These are phyloP conservation scores for Mechanitis messenoides DNA, from an alignment of 2,888 invertebrate genomes.

Conservation along the genomic window DNA sequence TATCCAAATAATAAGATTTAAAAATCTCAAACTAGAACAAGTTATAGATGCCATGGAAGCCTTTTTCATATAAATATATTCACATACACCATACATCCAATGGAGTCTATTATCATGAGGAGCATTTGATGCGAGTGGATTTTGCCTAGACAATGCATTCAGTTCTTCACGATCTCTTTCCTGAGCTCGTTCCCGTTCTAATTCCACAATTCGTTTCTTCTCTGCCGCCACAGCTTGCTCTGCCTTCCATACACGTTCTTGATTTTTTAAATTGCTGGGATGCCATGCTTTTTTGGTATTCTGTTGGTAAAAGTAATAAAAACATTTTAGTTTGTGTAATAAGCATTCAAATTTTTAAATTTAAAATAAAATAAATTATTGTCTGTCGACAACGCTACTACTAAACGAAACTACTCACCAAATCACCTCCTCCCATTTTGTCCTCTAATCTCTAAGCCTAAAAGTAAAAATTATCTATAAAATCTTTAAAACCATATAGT, in stretches of 20 bases:
- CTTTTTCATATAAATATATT: too few relatives aligned
- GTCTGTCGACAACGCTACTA: neutral
- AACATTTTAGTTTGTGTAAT: neutral
- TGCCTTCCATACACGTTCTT: slow-evolving; percentile 87
- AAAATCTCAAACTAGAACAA: too few relatives aligned
- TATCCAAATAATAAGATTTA: too few relatives aligned
- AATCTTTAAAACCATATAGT: too few relatives aligned
- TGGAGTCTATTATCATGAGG: slow-evolving; percentile 80
- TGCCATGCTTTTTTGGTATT: slow-evolving; percentile 89
- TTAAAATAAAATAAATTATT: too few relatives aligned
- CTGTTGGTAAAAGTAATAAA: slow-evolving; percentile 49
- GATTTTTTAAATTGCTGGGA: slow-evolving; percentile 85
- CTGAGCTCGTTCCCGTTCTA: slow-evolving; percentile 80
- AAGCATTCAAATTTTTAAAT: neutral
- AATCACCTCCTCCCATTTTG: slow-evolving; percentile 64
- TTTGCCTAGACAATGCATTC: slow-evolving; percentile 77
- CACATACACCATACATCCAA: slow-evolving; percentile 90
- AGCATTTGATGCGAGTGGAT: slow-evolving; percentile 56
- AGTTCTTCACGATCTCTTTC: slow-evolving; percentile 81
- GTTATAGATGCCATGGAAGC: too few relatives aligned
- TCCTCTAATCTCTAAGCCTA: neutral
- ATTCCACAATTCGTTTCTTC: slow-evolving; percentile 79
- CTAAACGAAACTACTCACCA: slow-evolving; percentile 41
- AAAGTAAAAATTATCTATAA: neutral
- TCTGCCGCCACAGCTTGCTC: slow-evolving; percentile 84